Evolutionary conservation across 2,797 vertebrate genomes (phyloP).

Genomic region (Spea hammondii): DNA sequence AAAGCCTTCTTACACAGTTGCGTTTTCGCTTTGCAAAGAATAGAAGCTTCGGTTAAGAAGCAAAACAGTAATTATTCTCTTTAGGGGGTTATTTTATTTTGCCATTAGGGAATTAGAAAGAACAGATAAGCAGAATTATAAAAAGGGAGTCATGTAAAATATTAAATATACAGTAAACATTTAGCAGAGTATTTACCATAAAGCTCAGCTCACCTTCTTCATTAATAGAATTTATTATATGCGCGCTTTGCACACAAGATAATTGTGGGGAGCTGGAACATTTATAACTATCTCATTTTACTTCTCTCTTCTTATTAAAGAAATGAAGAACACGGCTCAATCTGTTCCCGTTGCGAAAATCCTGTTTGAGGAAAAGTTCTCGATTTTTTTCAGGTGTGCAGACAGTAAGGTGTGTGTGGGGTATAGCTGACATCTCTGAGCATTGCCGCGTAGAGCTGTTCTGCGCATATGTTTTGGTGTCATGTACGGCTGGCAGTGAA

Average conservation of each 20-base stretch:
- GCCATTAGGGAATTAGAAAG: conserved; percentile 82
- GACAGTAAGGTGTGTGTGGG: too few species aligned
- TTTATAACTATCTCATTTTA: conserved; percentile 54
- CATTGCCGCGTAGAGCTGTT: too few species aligned
- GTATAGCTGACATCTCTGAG: too few species aligned
- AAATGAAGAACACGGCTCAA: conserved; percentile 28
- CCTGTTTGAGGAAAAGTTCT: conserved; percentile 6
- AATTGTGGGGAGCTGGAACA: conserved; percentile 57
- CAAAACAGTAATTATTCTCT: conserved; percentile 81
- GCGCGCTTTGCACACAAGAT: conserved; percentile 65
- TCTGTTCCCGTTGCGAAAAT: conserved; percentile 21
- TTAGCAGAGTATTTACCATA: conserved; percentile 81
- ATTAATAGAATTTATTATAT: conserved; percentile 72
- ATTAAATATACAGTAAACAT: conserved; percentile 79
- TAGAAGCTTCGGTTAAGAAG: conserved; percentile 82
- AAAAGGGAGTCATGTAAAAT: conserved; percentile 91
- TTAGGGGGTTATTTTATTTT: conserved; percentile 88
- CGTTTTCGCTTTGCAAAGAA: conserved; percentile 74
- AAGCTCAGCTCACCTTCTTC: conserved; percentile 68
- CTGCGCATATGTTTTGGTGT: too few species aligned
- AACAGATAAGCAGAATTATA: conserved; percentile 99
- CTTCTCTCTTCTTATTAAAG: conserved; percentile 50
- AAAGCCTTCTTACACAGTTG: conserved; percentile 69
- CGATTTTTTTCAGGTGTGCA: neutral
- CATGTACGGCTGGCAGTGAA: too few species aligned